Conservation (phyloP, 2,888 invertebrate species). For the Venustoraphidia nigricollis region DNA sequence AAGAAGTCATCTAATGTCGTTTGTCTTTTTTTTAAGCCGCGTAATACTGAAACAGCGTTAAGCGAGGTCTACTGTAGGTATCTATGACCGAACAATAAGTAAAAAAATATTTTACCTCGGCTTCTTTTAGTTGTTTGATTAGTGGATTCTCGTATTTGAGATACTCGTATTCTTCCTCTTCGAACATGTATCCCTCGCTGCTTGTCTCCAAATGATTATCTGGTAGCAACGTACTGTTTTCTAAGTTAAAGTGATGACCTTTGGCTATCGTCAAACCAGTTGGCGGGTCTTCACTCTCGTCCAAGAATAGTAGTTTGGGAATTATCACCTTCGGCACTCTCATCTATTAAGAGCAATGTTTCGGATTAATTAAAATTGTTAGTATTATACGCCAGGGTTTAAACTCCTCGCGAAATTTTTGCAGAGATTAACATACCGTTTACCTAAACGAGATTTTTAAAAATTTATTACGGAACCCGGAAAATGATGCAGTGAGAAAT, state of each 20-base stretch:
- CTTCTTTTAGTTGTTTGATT: constrained; percentile 38
- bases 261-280: constrained; percentile 29
- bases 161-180: constrained; percentile 38
- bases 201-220: constrained; percentile 30
- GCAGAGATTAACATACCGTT: no score
- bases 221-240: constrained; percentile 28
- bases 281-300: constrained; percentile 26
- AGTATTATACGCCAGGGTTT: no score
- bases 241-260: constrained; percentile 25
- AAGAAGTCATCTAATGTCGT: no score
- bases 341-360: constrained; percentile 17
- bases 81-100: background rate
- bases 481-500: no score
- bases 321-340: constrained; percentile 24
- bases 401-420: no score
- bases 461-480: no score
- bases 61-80: no score
- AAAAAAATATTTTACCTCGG: constrained; percentile 32
- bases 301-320: constrained; percentile 24
- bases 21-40: no score
- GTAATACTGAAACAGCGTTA: no score
- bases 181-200: constrained; percentile 37
- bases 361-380: no score
- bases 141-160: constrained; percentile 46
- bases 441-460: no score